Base-by-base conservation (phyloP, 2,113 vertebrate genomes). In the Gadus chalcogrammus region DNA sequence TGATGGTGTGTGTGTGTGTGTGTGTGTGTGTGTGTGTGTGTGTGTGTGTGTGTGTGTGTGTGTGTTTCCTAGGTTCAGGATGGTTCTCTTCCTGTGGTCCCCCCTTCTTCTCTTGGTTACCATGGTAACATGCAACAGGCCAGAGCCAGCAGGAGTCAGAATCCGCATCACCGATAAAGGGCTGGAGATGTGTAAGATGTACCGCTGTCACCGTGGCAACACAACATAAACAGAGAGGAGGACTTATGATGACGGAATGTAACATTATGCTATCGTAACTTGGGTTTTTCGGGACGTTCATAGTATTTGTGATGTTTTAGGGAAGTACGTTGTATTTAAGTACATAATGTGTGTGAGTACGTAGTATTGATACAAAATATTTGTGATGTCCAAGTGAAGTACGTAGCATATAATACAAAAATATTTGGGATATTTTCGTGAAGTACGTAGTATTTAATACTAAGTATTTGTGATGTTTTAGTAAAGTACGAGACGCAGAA, bases 151-250 rank as follows among this genome's bases (percentile, higher is more conserved):
- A 0, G 96, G 93, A 55, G 97, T 94, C 85, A 96, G 94, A 78
- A 96, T 98, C 68, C 93, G 96, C 2, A 89, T 99, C 80, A 98
- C 97, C 0, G 86, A 93, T 77, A 91, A 85, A 82, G 97, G 93
- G 22, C 85, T 99, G 56, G 92, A 93, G 17, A 90, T 94, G 89
- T 89, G 95, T 96, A 84, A 93, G 90, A 77, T 35, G 31, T 5
- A 35, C 31, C 31, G 31, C 6, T 7, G 31, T 35, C 31, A 35
- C 31, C 31, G 31, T 35, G 31, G 31, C 31, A 35, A 35, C 2
- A 35, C 31, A 35, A 35, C 6, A 35, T 35, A 35, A 35, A 35
- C 31, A 35, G 6, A 35, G 31, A 35, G 4, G 31, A 35, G 31
- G 31, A 35, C 31, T 7, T 35, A 35, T 35, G 31, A 35, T 35